These are phyloP conservation scores for Phalanger gymnotis DNA, from an alignment of 2,797 vertebrate species.

Conservation along the genomic window DNA sequence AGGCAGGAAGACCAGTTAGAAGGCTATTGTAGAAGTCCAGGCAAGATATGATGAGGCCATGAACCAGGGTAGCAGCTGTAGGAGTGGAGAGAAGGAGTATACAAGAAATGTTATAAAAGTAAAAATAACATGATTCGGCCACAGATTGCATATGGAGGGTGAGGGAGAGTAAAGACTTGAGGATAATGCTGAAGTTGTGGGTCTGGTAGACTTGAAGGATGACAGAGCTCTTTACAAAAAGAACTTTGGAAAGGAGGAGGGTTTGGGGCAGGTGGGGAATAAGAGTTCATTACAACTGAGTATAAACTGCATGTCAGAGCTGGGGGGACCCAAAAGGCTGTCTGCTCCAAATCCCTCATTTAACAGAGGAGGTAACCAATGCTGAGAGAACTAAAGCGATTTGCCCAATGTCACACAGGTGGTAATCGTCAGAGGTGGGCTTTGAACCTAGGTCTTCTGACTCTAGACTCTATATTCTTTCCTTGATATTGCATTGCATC, in stretches of 20 bases:
- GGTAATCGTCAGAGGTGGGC: not conserved
- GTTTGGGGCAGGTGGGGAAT: not conserved
- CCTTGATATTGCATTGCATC: not conserved
- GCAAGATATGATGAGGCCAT: not conserved
- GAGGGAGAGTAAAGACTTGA: not conserved
- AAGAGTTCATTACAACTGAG: not conserved
- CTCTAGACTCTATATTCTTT: not conserved
- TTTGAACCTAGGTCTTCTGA: not conserved
- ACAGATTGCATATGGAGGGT: not conserved
- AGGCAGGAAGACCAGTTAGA: not conserved
- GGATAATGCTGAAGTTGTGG: not conserved
- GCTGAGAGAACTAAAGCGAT: not conserved
- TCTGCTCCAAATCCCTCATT: too few species aligned
- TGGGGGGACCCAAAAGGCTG: not conserved
- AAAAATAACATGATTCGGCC: not conserved
- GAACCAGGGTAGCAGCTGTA: not conserved
- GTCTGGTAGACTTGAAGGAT: not conserved
- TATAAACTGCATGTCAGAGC: not conserved
- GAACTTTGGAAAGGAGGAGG: not conserved
- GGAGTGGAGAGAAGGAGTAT: not conserved
- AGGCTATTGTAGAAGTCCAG: not conserved
- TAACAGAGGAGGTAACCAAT: not conserved
- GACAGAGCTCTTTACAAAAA: not conserved
- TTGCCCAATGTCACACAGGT: not conserved
- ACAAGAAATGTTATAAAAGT: not conserved